Conservation (phyloP, 92 coral and sea anemone species). For the Paragorgia papillata region DNA sequence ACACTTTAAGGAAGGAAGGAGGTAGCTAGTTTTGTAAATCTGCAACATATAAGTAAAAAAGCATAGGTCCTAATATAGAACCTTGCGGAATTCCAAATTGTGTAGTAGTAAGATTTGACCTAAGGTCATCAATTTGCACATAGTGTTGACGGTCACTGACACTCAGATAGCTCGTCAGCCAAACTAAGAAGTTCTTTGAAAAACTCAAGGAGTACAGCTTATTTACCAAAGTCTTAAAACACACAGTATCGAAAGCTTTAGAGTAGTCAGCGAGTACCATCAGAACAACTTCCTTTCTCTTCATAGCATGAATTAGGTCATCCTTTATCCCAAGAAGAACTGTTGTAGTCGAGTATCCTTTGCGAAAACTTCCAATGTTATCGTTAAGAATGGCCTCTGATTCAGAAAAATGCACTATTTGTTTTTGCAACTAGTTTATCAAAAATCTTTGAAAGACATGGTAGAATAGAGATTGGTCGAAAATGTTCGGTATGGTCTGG, state of each 20-base stretch:
- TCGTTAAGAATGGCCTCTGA: not conserved
- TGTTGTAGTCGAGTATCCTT: constrained; percentile 2
- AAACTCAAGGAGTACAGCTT: too few species aligned
- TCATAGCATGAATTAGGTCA: not conserved
- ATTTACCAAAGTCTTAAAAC: too few species aligned
- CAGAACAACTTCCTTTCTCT: not conserved
- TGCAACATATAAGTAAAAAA: not conserved
- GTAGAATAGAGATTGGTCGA: too few species aligned
- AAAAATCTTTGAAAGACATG: too few species aligned
- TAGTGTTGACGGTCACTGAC: not conserved
- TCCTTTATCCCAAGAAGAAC: not conserved
- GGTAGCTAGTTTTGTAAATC: not conserved
- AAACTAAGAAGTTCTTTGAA: not conserved
- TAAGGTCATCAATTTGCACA: not conserved
- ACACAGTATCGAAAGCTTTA: too few species aligned
- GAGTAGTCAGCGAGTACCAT: not conserved
- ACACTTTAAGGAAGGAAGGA: not conserved
- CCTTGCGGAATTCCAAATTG: too few species aligned
- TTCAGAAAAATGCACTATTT: not conserved
- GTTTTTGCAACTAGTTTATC: not conserved
- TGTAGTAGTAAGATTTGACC: too few species aligned
- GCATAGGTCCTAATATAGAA: not conserved
- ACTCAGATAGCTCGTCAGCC: not conserved
- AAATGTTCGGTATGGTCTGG: too few species aligned
- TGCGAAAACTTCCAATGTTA: not conserved